Evolutionary conservation across 2,797 vertebrate species (phyloP), one percentile per base, ranked within the genome.

Genomic region (Lemur catta): DNA sequence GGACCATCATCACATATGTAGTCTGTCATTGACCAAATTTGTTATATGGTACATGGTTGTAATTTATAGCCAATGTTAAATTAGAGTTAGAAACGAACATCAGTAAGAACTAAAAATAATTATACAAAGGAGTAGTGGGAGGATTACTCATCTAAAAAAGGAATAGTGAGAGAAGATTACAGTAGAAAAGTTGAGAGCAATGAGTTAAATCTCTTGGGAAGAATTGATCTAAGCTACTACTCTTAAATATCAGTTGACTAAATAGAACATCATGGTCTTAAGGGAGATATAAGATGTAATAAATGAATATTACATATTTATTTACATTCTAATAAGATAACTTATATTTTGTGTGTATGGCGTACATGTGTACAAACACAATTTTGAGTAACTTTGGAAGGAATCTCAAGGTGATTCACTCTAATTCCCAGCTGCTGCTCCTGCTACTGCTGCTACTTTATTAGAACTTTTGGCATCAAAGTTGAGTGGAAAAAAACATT

Each of bases 191-290:
- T 14, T 61, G 61, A 94, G 52, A 93, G 33, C 20, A 78, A 41
- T 38, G 43, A 76, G 67, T 84, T 69, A 82, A 91, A 94, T 50
- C 30, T 89, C 12, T 38, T 55, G 75, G 71, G 2, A 84, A 74
- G 35, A 97, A 84, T n/a, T 75, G 89, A 65, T 63, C 2, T n/a
- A 75, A 80, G 84, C 65, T 14, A 38, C 5, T 74, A 18, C 17
- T 69, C 75, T 94, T 89, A 55, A 96, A 96, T 93, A 82, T 81
- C 55, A 88, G 10, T 28, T 93, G 57, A 72, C 50, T 74, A 69
- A 93, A 55, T 2, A 81, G n/a, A 84, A 63, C 8, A 61, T 5
- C 6, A 6, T 52, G 14, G 13, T 57, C 28, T 78, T 78, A 85
- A 87, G 78, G 59, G 24, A 72, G 22, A 91, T 35, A 4, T 28